Percentiles rank a stretch among this genome's conserved stretches.
These are phyloP conservation scores for Drosophila athabasca DNA, from an alignment of 1,140 invertebrate genomes.

Conservation along the genomic window DNA sequence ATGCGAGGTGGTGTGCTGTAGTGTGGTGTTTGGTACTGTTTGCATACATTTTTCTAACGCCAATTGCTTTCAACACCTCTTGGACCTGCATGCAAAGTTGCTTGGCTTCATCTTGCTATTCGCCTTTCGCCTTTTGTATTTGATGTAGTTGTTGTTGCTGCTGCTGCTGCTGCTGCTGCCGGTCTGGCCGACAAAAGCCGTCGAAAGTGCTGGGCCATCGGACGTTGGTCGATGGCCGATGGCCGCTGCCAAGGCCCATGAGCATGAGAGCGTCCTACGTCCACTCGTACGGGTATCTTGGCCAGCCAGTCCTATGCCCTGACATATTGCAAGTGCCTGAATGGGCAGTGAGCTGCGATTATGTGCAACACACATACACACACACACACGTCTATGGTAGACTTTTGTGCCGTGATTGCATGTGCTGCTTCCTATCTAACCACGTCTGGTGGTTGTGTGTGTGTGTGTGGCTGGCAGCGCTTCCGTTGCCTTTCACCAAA, in stretches of 20 bases:
- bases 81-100: slow-evolving; percentile 45
- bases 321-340: slow-evolving; percentile 78
- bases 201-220: slow-evolving; percentile 46
- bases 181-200: slow-evolving; percentile 42
- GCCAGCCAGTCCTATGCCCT: slow-evolving; percentile 51
- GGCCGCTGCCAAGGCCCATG: slow-evolving; percentile 47
- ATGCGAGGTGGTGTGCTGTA: neutral
- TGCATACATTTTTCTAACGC: slow-evolving; percentile 65
- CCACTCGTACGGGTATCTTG: slow-evolving; percentile 53
- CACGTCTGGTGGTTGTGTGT: slow-evolving; percentile 1
- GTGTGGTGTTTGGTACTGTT: neutral
- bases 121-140: slow-evolving; percentile 45
- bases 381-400: neutral
- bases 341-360: slow-evolving; percentile 77
- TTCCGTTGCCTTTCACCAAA: slow-evolving; percentile 71
- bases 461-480: slow-evolving; percentile 35
- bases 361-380: slow-evolving; percentile 56
- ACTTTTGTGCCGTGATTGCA: slow-evolving; percentile 48
- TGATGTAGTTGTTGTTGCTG: slow-evolving; percentile 13
- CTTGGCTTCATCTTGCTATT: slow-evolving; percentile 47
- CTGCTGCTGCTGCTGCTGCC: slow-evolving; percentile 28
- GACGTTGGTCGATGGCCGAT: slow-evolving; percentile 8
- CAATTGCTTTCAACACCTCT: slow-evolving; percentile 79
- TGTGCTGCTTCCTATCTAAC: slow-evolving; percentile 37
- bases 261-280: slow-evolving; percentile 20